These are phyloP conservation scores for Phylloscopus collybita DNA, from an alignment of 2,797 vertebrate genomes.

Conservation along the genomic window DNA sequence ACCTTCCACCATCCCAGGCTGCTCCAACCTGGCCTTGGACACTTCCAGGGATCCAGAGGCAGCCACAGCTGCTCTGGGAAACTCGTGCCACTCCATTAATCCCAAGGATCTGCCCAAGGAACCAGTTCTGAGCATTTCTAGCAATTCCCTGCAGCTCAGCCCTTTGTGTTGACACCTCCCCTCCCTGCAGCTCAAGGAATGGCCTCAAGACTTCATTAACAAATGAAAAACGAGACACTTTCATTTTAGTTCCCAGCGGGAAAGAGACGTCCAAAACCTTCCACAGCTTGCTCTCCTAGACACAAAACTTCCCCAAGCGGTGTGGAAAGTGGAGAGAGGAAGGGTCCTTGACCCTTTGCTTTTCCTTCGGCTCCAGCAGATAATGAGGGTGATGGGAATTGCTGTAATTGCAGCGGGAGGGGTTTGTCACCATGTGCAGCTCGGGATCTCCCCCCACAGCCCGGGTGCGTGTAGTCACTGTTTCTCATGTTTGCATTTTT, in stretches of 20 bases:
- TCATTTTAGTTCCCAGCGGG: background rate
- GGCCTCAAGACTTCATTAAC: background rate
- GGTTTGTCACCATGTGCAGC: too few relatives aligned
- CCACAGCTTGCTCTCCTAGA: background rate
- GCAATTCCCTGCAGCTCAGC: background rate
- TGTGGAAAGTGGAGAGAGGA: background rate
- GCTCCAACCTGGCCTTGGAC: background rate
- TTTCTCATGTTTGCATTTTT: too few relatives aligned
- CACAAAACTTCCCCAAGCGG: background rate
- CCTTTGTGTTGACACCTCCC: background rate
- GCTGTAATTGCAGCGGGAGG: background rate
- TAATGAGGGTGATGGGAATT: fast-evolving
- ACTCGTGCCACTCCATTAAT: too few relatives aligned
- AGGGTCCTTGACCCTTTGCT: background rate
- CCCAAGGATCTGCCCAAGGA: background rate
- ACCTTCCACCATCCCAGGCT: fast-evolving
- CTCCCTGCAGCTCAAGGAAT: background rate
- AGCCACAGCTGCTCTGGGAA: background rate
- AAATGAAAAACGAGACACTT: background rate
- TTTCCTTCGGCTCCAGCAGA: background rate
- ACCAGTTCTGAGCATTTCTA: background rate
- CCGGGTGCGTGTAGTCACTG: too few relatives aligned
- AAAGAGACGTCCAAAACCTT: background rate
- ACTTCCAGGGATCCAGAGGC: background rate
- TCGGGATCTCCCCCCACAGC: background rate